Percentiles rank a stretch among this genome's conserved stretches.
Evolutionary conservation across 2,888 invertebrate species (phyloP).

Genomic region (Acleris sparsana): DNA sequence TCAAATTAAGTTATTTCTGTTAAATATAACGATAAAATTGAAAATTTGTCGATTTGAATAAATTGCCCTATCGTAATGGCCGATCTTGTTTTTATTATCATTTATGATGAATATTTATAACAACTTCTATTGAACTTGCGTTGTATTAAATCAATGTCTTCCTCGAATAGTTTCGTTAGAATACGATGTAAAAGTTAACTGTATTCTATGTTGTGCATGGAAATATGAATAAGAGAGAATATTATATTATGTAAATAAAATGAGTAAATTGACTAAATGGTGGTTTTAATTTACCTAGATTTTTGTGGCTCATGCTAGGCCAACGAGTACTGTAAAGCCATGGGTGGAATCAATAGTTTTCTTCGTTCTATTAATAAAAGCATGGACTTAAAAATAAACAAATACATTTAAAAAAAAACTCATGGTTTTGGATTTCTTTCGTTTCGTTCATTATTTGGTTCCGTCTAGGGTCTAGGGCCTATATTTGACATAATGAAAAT

Average conservation of each 20-base stretch:
- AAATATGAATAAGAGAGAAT: slow-evolving; percentile 19
- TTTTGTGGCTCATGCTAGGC: not conserved
- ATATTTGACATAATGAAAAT: no score
- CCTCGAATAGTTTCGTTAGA: slow-evolving; percentile 9
- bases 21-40: slow-evolving; percentile 16
- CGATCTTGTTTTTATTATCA: slow-evolving; percentile 15
- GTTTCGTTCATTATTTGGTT: no score
- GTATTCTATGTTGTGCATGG: slow-evolving; percentile 17
- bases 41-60: slow-evolving; percentile 11
- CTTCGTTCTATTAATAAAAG: no score
- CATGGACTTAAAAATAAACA: no score
- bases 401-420: no score
- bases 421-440: no score
- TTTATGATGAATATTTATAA: slow-evolving; percentile 13
- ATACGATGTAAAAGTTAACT: slow-evolving; percentile 9
- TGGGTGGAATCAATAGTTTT: no score
- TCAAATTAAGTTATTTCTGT: slow-evolving; percentile 25
- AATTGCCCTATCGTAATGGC: slow-evolving; percentile 16
- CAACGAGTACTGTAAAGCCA: no score
- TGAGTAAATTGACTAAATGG: not conserved
- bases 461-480: no score
- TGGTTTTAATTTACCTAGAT: slow-evolving; percentile 18
- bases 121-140: slow-evolving; percentile 1
- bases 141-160: slow-evolving; percentile 25
- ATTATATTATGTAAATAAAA: slow-evolving; percentile 29